phyloP scores from a whole-genome alignment of 1,140 invertebrate genomes.

The Choristoneura fumiferana region DNA sequence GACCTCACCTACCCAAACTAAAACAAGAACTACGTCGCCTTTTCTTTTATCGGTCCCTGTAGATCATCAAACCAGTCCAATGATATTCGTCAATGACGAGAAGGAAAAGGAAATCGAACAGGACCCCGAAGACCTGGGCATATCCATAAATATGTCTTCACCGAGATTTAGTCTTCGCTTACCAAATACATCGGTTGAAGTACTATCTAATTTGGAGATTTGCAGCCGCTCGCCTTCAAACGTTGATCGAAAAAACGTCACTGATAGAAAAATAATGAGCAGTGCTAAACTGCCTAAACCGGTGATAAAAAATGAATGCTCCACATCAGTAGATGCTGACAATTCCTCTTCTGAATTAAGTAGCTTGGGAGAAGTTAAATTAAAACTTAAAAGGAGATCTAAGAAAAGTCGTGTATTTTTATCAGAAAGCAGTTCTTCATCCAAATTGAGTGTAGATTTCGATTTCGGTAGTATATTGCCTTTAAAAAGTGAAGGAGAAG shows the following conservation, averaged over 20 bases:
- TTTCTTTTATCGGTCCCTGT: constrained; percentile 42
- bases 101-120: constrained; percentile 39
- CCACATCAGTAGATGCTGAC: constrained; percentile 54
- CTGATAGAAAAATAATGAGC: neutral
- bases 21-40: constrained; percentile 69
- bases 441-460: constrained; percentile 42
- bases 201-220: constrained; percentile 45
- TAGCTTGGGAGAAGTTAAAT: constrained; percentile 64
- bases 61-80: constrained; percentile 66
- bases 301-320: constrained; percentile 36
- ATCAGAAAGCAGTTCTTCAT: constrained; percentile 54
- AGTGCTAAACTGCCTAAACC: constrained; percentile 20
- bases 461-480: constrained; percentile 42
- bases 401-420: constrained; percentile 38
- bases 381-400: constrained; percentile 43
- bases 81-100: constrained; percentile 35
- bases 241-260: constrained; percentile 13
- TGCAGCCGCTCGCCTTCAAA: constrained; percentile 20
- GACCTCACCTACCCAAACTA: constrained; percentile 65
- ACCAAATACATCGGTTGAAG: constrained; percentile 51
- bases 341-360: constrained; percentile 63
- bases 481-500: constrained; percentile 62
- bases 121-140: constrained; percentile 42
- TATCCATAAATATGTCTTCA: constrained; percentile 69
- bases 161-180: constrained; percentile 67